Evolutionary conservation across 2,888 invertebrate species (phyloP).

Genomic region (Galeopsomyia nigrocyanea): DNA sequence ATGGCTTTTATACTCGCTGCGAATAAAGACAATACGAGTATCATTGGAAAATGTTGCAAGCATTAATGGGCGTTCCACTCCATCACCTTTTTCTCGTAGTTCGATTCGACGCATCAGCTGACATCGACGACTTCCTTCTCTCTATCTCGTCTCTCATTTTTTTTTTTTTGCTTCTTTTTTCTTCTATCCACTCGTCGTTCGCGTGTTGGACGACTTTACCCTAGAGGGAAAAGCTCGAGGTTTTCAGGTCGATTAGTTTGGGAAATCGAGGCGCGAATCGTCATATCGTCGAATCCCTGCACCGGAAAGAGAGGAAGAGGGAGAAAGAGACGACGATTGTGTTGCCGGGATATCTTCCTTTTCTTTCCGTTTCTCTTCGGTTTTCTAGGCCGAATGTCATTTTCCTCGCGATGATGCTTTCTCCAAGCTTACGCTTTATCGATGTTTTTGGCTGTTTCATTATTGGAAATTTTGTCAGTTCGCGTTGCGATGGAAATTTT

Average conservation of each 20-base stretch:
- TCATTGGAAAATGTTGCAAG: too few relatives aligned
- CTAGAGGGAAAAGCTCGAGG: conserved; percentile 19
- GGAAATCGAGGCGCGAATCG: conserved; percentile 29
- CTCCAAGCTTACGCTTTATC: not conserved
- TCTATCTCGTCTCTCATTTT: not conserved
- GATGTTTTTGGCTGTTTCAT: too few relatives aligned
- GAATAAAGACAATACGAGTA: too few relatives aligned
- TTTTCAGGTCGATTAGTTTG: conserved; percentile 41
- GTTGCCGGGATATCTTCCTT: not conserved
- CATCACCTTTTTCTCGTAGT: too few relatives aligned
- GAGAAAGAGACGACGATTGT: not conserved
- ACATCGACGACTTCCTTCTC: not conserved
- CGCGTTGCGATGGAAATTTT: too few relatives aligned
- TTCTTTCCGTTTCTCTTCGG: not conserved
- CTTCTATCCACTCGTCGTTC: not conserved
- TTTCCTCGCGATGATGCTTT: not conserved
- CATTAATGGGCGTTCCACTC: too few relatives aligned
- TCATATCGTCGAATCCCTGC: conserved; percentile 4
- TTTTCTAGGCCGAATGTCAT: conserved; percentile 1
- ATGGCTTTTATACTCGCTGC: too few relatives aligned
- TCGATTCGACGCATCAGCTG: not conserved
- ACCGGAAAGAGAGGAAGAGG: not conserved
- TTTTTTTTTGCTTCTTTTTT: not conserved
- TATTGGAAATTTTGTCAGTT: too few relatives aligned
- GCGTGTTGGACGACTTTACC: conserved; percentile 2